phyloP scores from a whole-genome alignment of 2,888 invertebrate genomes.

The Drosophila prostipennis region DNA sequence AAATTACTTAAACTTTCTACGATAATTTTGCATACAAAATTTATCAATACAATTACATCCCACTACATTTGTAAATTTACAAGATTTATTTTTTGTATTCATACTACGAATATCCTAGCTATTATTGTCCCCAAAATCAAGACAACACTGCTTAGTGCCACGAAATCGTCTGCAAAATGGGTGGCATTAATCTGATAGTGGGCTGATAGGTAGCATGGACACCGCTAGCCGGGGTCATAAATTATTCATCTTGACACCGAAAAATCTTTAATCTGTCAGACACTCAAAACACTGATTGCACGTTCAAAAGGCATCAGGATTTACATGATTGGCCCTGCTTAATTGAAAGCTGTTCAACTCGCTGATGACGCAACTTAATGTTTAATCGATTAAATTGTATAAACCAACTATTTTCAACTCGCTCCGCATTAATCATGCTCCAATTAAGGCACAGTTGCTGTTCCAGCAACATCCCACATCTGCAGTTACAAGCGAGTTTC shows the following conservation, averaged over 20 bases:
- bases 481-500: slow-evolving; percentile 22
- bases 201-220: slow-evolving; percentile 5
- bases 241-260: slow-evolving; percentile 68
- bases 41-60: neutral
- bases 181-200: slow-evolving; percentile 34
- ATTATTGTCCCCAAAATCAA: neutral
- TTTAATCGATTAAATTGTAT: slow-evolving; percentile 61
- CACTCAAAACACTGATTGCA: slow-evolving; percentile 66
- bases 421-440: slow-evolving; percentile 58
- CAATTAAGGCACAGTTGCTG: slow-evolving; percentile 45
- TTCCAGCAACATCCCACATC: slow-evolving; percentile 13
- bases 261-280: slow-evolving; percentile 64
- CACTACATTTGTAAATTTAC: neutral
- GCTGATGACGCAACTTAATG: slow-evolving; percentile 49
- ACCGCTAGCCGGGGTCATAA: slow-evolving; percentile 46
- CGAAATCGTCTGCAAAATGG: slow-evolving; percentile 11
- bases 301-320: slow-evolving; percentile 63
- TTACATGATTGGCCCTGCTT: slow-evolving; percentile 67
- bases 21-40: too few relatives aligned
- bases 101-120: too few relatives aligned
- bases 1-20: too few relatives aligned
- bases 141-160: slow-evolving; percentile 2
- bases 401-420: slow-evolving; percentile 42
- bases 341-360: slow-evolving; percentile 63
- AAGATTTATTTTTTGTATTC: too few relatives aligned